phyloP scores from a whole-genome alignment of 2,888 invertebrate species.

The Eupeodes latifasciatus region DNA sequence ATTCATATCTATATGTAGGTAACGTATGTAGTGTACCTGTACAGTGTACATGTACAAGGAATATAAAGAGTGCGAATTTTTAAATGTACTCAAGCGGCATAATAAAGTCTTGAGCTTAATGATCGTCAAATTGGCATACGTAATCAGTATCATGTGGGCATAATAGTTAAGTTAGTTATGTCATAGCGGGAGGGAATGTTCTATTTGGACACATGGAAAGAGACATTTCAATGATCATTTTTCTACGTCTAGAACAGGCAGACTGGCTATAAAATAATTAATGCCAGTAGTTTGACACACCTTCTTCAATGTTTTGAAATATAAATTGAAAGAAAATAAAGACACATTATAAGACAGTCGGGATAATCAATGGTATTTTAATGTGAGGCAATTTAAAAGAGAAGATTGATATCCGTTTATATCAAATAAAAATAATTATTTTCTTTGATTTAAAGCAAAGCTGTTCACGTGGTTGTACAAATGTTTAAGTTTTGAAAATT shows the following conservation, averaged over 20 bases:
- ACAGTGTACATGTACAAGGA: too few relatives aligned
- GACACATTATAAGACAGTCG: background rate
- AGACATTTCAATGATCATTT: slow-evolving; percentile 22
- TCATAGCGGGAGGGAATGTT: slow-evolving; percentile 33
- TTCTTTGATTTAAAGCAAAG: too few relatives aligned
- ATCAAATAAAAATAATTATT: too few relatives aligned
- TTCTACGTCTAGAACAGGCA: too few relatives aligned
- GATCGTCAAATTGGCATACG: slow-evolving; percentile 48
- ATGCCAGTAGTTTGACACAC: background rate
- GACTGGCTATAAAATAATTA: background rate
- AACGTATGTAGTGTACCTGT: too few relatives aligned
- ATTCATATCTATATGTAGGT: background rate
- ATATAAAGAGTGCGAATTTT: background rate
- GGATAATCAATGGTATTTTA: background rate
- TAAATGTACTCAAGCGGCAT: slow-evolving; percentile 2
- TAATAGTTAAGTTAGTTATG: slow-evolving; percentile 21
- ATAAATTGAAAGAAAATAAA: background rate
- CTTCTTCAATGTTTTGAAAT: background rate
- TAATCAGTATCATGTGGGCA: slow-evolving; percentile 16
- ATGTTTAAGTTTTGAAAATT: too few relatives aligned
- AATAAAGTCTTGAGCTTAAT: slow-evolving; percentile 30
- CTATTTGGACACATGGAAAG: background rate
- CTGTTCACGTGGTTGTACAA: too few relatives aligned
- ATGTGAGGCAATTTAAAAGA: background rate
- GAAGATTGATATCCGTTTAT: background rate